Conservation (phyloP, 2,888 invertebrate species). For the Drosophila formosana region DNA sequence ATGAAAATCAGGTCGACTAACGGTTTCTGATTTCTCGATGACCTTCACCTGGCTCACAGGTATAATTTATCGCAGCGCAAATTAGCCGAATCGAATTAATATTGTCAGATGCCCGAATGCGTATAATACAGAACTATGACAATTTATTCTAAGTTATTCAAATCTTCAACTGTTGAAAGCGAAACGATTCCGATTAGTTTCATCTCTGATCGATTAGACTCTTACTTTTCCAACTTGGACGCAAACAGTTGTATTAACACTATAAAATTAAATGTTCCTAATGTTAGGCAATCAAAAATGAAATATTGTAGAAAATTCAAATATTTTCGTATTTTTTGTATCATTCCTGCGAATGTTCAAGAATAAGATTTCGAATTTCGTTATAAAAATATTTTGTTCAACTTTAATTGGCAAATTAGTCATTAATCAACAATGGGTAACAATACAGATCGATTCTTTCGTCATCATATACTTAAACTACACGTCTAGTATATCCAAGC, state of each 20-base stretch:
- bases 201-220: background rate
- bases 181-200: background rate
- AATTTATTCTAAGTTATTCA: slow-evolving; percentile 3
- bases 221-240: background rate
- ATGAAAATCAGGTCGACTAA: slow-evolving; percentile 67
- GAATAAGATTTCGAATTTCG: slow-evolving; percentile 22
- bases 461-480: slow-evolving; percentile 33
- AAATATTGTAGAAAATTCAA: no score
- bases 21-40: slow-evolving; percentile 39
- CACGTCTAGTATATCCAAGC: background rate
- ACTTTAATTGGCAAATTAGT: slow-evolving; percentile 42
- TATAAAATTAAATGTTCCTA: background rate
- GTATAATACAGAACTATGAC: background rate
- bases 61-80: slow-evolving; percentile 34
- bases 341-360: background rate
- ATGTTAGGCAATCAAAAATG: no score
- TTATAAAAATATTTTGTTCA: slow-evolving; percentile 52
- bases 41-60: slow-evolving; percentile 45
- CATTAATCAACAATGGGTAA: slow-evolving; percentile 71
- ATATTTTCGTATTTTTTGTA: no score
- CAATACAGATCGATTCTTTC: slow-evolving; percentile 33
- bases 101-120: slow-evolving; percentile 1
- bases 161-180: background rate
- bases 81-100: slow-evolving; percentile 25
- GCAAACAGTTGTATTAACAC: no score